Percentiles rank a stretch among this genome's conserved stretches.
phyloP scores from a whole-genome alignment of 2,888 invertebrate genomes.

The Chaitophorus viminalis region DNA sequence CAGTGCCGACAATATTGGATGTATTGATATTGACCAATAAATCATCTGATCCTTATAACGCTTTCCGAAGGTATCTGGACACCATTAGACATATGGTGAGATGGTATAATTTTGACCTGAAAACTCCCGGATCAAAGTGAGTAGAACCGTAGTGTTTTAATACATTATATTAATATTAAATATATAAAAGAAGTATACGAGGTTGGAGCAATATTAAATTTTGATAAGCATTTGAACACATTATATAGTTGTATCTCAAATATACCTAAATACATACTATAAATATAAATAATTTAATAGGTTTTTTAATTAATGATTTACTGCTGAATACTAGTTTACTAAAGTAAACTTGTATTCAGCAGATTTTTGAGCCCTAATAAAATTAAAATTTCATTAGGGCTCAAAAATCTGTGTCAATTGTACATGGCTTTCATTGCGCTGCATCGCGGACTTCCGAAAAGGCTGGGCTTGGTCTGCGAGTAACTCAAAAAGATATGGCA shows the following conservation, averaged over 20 bases:
- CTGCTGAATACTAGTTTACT: not conserved
- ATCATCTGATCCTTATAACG: constrained; percentile 64
- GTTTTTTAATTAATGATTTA: too few species aligned
- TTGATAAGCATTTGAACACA: not conserved
- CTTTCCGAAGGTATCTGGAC: constrained; percentile 75
- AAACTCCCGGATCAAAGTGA: constrained; percentile 72
- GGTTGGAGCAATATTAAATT: not conserved
- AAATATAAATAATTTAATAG: too few species aligned
- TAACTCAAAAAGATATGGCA: constrained; percentile 86
- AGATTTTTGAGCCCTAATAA: too few species aligned
- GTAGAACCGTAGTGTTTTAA: constrained; percentile 64
- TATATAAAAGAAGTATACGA: too few species aligned
- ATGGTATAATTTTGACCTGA: constrained; percentile 82
- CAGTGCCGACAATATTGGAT: constrained; percentile 77
- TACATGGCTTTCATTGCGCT: constrained; percentile 75
- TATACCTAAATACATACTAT: too few species aligned
- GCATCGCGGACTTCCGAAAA: constrained; percentile 71
- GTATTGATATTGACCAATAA: constrained; percentile 64
- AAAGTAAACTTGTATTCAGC: too few species aligned
- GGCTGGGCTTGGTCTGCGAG: constrained; percentile 69
- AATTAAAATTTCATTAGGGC: constrained; percentile 63
- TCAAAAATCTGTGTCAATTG: constrained; percentile 71
- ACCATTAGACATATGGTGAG: constrained; percentile 80
- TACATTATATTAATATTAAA: not conserved
- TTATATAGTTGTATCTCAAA: not conserved